phyloP scores from a whole-genome alignment of 2,797 vertebrate species.

The Heteromormyrus szaboi region DNA sequence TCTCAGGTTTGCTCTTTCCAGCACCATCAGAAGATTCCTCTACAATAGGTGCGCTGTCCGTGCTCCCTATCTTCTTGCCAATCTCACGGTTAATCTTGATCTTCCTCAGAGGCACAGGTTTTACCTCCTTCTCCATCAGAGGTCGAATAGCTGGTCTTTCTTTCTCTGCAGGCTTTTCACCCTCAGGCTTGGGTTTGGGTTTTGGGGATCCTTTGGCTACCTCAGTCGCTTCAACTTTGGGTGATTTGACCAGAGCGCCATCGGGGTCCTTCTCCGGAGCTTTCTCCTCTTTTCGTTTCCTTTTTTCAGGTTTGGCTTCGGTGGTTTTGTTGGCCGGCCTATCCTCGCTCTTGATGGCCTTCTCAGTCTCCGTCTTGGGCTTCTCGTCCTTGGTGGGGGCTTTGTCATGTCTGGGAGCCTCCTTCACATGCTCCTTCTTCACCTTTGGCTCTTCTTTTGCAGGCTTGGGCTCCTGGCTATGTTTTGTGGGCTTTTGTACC shows the following conservation, averaged over 20 bases:
- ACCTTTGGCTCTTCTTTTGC: slow-evolving; percentile 63
- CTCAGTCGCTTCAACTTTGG: slow-evolving; percentile 56
- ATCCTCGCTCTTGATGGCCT: slow-evolving; percentile 50
- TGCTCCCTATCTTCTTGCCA: slow-evolving; percentile 64
- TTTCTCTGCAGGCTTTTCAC: slow-evolving; percentile 49
- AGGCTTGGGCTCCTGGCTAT: slow-evolving; percentile 53
- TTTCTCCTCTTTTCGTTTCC: slow-evolving; percentile 74
- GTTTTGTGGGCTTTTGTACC: slow-evolving; percentile 37
- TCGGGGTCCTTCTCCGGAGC: slow-evolving; percentile 59
- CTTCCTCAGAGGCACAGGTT: slow-evolving; percentile 75
- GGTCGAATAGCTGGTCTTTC: slow-evolving; percentile 61
- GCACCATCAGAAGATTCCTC: slow-evolving; percentile 60
- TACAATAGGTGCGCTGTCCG: slow-evolving; percentile 42
- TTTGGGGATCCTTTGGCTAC: slow-evolving; percentile 57
- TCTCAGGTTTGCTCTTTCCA: slow-evolving; percentile 64
- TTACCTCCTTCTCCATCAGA: slow-evolving; percentile 55
- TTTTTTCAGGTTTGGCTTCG: slow-evolving; percentile 70
- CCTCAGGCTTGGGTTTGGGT: slow-evolving; percentile 58
- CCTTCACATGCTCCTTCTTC: slow-evolving; percentile 57
- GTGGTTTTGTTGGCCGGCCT: slow-evolving; percentile 49
- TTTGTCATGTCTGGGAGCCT: slow-evolving; percentile 59
- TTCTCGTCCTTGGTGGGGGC: slow-evolving; percentile 64
- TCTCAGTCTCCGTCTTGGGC: slow-evolving; percentile 57
- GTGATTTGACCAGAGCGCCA: slow-evolving; percentile 46
- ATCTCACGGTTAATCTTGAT: slow-evolving; percentile 91